phyloP scores from a whole-genome alignment of 1,140 invertebrate genomes.

The Melanaphis sacchari region DNA sequence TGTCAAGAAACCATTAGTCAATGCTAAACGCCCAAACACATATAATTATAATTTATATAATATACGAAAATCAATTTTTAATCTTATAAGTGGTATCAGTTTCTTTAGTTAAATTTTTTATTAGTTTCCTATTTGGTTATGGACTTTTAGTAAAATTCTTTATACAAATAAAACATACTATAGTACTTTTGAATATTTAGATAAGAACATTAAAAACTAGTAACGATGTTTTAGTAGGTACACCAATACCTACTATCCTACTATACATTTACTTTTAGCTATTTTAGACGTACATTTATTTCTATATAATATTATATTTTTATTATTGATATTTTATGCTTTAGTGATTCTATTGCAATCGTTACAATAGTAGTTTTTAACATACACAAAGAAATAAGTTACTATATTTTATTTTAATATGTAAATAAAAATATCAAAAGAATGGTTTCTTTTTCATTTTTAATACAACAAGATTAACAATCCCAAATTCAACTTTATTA shows the following conservation, averaged over 20 bases:
- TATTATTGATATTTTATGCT: neutral
- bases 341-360: neutral
- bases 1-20: neutral
- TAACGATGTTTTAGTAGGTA: no score
- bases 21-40: neutral
- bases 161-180: no score
- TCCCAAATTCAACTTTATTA: neutral
- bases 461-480: neutral
- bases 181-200: neutral
- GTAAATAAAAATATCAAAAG: neutral
- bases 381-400: neutral
- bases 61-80: neutral
- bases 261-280: no score
- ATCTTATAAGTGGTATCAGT: neutral
- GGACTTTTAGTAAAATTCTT: no score
- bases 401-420: neutral
- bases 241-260: no score
- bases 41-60: neutral
- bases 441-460: neutral
- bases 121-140: neutral
- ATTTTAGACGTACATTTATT: neutral
- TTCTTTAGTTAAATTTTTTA: neutral
- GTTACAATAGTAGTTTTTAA: neutral
- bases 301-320: neutral
- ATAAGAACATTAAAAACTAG: neutral